Conservation (phyloP, 2,113 vertebrate species). For the western clawed frog (Xenopus tropicalis) region DNA sequence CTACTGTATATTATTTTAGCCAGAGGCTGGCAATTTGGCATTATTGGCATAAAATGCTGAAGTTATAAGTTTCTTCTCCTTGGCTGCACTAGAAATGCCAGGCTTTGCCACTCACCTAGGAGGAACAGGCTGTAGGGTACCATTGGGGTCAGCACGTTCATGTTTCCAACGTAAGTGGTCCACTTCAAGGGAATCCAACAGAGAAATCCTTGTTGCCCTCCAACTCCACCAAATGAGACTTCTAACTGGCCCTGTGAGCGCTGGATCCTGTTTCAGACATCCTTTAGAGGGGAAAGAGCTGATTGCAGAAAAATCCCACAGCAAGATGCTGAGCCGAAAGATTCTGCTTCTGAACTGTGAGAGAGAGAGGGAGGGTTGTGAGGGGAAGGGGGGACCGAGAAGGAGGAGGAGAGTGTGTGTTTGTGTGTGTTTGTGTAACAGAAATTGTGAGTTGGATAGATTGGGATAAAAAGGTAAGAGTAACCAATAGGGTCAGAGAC, state of each 20-base stretch:
- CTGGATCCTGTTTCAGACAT: slow-evolving; percentile 27
- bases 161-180: slow-evolving; percentile 1
- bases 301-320: slow-evolving; percentile 29
- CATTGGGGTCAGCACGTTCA: slow-evolving; percentile 16
- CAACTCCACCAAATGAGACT: slow-evolving; percentile 1
- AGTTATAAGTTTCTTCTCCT: background rate
- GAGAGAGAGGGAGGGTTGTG: background rate
- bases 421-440: background rate
- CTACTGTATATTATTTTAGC: background rate
- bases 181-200: background rate
- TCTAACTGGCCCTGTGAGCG: background rate
- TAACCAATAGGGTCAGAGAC: no score
- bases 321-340: slow-evolving; percentile 31
- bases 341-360: slow-evolving; percentile 4
- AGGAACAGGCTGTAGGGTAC: slow-evolving; percentile 15
- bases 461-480: no score
- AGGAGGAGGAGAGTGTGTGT: background rate
- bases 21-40: no score
- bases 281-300: slow-evolving; percentile 33
- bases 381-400: background rate
- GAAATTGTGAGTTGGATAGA: background rate
- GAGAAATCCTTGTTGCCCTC: background rate
- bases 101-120: slow-evolving; percentile 12
- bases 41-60: background rate
- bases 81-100: background rate